Evolutionary conservation across 2,113 vertebrate genomes (phyloP), one percentile per base, ranked within the genome.

Genomic region (Aepyceros melampus): DNA sequence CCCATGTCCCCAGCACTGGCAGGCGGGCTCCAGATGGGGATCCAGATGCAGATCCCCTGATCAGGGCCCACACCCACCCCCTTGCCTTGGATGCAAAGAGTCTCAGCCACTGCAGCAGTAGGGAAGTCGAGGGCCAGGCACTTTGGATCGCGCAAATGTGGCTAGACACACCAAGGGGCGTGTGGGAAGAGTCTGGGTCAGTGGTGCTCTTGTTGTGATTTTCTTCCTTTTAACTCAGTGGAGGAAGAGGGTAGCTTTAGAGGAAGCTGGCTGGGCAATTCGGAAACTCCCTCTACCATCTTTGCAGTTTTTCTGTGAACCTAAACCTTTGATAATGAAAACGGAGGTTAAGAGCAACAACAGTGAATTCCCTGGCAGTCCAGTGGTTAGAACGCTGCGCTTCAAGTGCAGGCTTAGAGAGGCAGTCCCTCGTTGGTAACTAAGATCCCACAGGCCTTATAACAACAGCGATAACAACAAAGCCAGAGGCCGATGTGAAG

Each of bases 91-190:
- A 6, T 13, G n/a, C 0, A 0, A 13, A 23, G 67, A 12, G 67
- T 74, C n/a, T 74, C 67, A 40, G 67, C 67, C 67, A 2, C 67
- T 1, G 67, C 36, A 40, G 21, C 10, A 5, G 67, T 13, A 1
- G 67, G 67, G 67, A n/a, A 25, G 67, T 74, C 10, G 21, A 23
- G 67, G 67, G 5, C 67, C 67, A 40, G 67, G 67, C 10, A 13
- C 67, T 62, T 40, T 14, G 19, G 55, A 9, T 6, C 3, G 1
- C 0, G 13, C 67, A 23, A 0, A 9, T 15, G 10, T 33, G 27
- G 10, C 62, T 23, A 64, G 19, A 12, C 4, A 14, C 12, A 33
- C 55, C 47, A 11, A 5, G 40, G 40, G 55, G 19, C 36, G 2
- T 10, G 0, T 16, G 13, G 27, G 36, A 17, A 4, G 43, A 33